Evolutionary conservation across 1,140 invertebrate genomes (phyloP).

Genomic region (Phortica variegata): DNA sequence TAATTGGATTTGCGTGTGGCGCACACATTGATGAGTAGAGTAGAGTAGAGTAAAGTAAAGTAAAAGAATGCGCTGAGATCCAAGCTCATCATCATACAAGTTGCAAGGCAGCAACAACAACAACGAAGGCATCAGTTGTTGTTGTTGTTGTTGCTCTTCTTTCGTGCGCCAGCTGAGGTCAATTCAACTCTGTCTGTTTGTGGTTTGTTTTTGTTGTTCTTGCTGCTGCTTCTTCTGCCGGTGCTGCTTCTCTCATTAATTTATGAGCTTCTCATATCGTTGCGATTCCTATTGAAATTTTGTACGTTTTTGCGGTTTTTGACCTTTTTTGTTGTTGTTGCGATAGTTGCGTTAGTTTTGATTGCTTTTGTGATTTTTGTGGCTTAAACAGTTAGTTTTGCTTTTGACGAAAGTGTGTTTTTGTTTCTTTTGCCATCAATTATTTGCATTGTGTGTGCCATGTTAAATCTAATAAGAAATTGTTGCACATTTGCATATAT

Average conservation of each 20-base stretch:
- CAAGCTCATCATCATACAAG: too few species aligned
- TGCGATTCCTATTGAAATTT: constrained; percentile 8
- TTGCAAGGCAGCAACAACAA: too few species aligned
- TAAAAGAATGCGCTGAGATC: too few species aligned
- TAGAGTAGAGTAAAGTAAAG: neutral
- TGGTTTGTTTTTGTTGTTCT: neutral
- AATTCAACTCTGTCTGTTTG: neutral
- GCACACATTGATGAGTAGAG: constrained; percentile 6
- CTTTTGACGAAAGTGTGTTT: too few species aligned
- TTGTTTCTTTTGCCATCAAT: too few species aligned
- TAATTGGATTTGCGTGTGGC: constrained; percentile 56
- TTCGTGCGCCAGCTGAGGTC: constrained; percentile 24
- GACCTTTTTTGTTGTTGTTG: constrained; percentile 1
- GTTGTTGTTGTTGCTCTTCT: constrained; percentile 31
- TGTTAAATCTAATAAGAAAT: too few species aligned
- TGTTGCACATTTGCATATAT: too few species aligned
- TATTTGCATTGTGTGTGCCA: too few species aligned
- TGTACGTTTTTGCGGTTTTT: constrained; percentile 9
- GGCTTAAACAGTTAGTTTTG: too few species aligned
- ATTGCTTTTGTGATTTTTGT: too few species aligned
- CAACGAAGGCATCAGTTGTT: constrained; percentile 37
- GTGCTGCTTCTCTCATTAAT: neutral
- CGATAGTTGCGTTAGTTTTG: too few species aligned
- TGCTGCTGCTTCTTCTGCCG: constrained; percentile 11
- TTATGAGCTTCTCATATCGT: constrained; percentile 9